Conservation (phyloP, 53 echinoderm and acorn worm genomes). For the Mesocentrotus franciscanus region DNA sequence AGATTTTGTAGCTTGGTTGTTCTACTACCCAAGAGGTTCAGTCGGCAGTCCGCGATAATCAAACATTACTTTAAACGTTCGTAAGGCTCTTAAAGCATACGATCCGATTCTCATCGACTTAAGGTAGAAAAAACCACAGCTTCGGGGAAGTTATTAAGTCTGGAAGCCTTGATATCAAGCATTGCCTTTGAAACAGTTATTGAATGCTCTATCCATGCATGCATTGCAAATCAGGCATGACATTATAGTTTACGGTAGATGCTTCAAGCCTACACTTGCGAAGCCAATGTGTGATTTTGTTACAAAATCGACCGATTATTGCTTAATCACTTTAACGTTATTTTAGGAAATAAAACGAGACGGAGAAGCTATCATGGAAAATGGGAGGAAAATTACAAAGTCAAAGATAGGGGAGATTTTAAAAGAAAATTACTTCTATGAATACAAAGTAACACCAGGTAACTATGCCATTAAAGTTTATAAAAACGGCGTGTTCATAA, state of each 20-base stretch:
- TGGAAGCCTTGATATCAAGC: background rate
- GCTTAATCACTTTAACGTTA: background rate
- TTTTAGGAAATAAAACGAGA: background rate
- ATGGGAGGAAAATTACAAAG: background rate
- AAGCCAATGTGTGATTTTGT: background rate
- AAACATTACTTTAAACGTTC: background rate
- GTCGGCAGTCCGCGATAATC: background rate
- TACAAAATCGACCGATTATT: background rate
- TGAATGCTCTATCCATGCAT: background rate
- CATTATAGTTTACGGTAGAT: background rate
- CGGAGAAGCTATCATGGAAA: background rate
- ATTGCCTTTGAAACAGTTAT: background rate
- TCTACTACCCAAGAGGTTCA: background rate
- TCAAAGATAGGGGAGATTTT: background rate
- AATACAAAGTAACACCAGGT: background rate
- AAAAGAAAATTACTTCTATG: background rate
- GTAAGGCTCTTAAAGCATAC: background rate
- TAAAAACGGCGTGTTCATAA: background rate
- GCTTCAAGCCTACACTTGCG: background rate
- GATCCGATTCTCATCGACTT: background rate
- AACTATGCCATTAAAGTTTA: background rate
- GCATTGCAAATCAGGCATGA: background rate
- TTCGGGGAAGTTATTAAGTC: background rate
- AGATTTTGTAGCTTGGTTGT: background rate
- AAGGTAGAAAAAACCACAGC: background rate